Base-by-base conservation (phyloP, 2,888 invertebrate genomes). In the Uloborus plumipes region DNA sequence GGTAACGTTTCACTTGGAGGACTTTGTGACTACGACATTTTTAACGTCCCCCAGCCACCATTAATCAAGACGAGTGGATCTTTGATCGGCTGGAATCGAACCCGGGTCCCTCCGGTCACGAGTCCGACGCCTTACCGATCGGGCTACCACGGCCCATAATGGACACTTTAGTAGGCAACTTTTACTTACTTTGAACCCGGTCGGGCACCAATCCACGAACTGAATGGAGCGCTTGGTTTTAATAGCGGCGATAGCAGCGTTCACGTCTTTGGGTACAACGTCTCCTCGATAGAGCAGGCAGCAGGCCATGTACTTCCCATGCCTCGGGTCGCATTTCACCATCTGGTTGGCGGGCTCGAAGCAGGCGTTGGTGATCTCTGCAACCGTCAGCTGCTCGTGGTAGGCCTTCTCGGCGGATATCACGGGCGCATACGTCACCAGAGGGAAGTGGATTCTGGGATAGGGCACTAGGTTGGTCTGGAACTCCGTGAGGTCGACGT, bases 131-230 rank as follows among this genome's bases (percentile, higher is more conserved):
- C n/a, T n/a, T n/a, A n/a, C n/a, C n/a, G n/a, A n/a, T n/a, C n/a
- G n/a, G 7, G 7, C 31, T 4, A 31, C 31, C 31, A 31, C 31
- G 4, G 2, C 7, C 2, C 31, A 31, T 31, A 2, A 31, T 31
- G 7, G n/a, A n/a, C n/a, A n/a, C n/a, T 31, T 31, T 39, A 39
- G 39, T 9, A 39, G 39, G 3, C 9, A 39, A 39, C 7, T 39
- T 39, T 39, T 39, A 22, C 65, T 69, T 69, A 87, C 86, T 82
- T 96, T 95, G 88, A 96, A 96, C 0, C 96, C 96, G 6, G 96
- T 96, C 1, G 96, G 96, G 88, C 96, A 95, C 95, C 96, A 96
- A 88, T 96, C 95, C 16, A 97, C 96, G 88, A 98, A 98, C 85
- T 94, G 92, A 75, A 97, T 94, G 91, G 88, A 88, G 53, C 89